Evolutionary conservation across 2,797 vertebrate species (phyloP), one percentile per base, ranked within the genome.

Genomic region (Darevskia mixta): DNA sequence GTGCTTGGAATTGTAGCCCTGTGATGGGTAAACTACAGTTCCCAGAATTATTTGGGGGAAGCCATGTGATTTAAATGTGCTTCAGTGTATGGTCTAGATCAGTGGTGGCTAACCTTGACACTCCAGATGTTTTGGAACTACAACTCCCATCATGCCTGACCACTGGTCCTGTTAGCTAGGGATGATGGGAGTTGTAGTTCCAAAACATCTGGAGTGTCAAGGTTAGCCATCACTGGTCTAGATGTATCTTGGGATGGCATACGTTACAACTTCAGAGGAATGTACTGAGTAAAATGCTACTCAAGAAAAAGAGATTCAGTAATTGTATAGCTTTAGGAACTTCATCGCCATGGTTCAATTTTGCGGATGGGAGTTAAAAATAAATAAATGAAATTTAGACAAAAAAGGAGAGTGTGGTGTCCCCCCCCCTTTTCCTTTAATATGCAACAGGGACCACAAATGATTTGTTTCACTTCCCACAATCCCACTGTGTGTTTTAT

Each of bases 351-450:
- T 81, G 71, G 64, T 45, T 94, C 90, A 87, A 67, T 93, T 93
- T 86, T 80, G 85, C 81, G 72, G 85, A 73, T 75, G 86, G 90
- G 93, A 81, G 89, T 91, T 92, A 10, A 23, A 79, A 94, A 94
- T 90, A 93, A 95, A 78, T 94, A 95, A 94, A 95, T 93, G 94
- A 79, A 94, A 95, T 95, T 94, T 92, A 82, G 92, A 91, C 89
- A 90, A 94, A 43, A 94, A 95, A 94, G 84, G 90, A 13, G 23
- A 41, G 58, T 64, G 25, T 55, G 5, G 5, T 71, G 76, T 43
- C 11, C 49, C 45, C 45, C 45, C 49, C 45, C 11, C 45, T 69
- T 82, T 45, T 11, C 10, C 17, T 94, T 95, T 93, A 95, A 94
- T 95, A 94, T 89, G 67, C 25, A 86, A 85, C 64, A 32, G 69